Evolutionary conservation across 2,888 invertebrate species (phyloP).

Genomic region (Morpho deidamia): DNA sequence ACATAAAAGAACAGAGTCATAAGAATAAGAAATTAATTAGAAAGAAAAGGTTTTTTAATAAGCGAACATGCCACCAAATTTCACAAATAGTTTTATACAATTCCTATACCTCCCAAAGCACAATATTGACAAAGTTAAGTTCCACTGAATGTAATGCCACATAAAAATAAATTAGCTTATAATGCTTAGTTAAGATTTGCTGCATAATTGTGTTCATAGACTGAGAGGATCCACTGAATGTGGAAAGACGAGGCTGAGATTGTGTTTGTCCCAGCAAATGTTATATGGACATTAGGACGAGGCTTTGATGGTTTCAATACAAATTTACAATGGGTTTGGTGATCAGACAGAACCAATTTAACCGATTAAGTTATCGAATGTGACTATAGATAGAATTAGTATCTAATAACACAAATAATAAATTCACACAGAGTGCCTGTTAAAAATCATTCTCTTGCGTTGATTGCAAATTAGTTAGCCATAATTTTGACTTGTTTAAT

Average conservation of each 20-base stretch:
- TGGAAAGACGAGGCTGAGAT: conserved; percentile 19
- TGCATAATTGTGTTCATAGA: conserved; percentile 77
- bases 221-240: conserved; percentile 52
- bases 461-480: conserved; percentile 62
- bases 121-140: conserved; percentile 53
- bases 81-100: not conserved
- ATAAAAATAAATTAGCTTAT: conserved; percentile 73
- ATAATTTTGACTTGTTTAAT: conserved; percentile 62
- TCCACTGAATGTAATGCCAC: conserved; percentile 70
- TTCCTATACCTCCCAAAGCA: conserved; percentile 1
- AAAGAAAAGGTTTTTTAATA: too few species aligned
- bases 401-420: conserved; percentile 47
- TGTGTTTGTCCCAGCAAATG: not conserved
- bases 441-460: conserved; percentile 61
- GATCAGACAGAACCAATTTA: conserved; percentile 12
- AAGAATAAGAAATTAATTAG: too few species aligned
- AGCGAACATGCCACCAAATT: not conserved
- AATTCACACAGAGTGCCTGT: conserved; percentile 77
- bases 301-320: not conserved
- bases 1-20: too few species aligned
- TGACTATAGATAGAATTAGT: conserved; percentile 47
- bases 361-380: conserved; percentile 17
- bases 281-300: not conserved
- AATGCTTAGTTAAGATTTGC: conserved; percentile 76
- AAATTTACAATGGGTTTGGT: not conserved